Conservation (phyloP, 2,113 vertebrate genomes). For the Gymnogyps californianus region DNA sequence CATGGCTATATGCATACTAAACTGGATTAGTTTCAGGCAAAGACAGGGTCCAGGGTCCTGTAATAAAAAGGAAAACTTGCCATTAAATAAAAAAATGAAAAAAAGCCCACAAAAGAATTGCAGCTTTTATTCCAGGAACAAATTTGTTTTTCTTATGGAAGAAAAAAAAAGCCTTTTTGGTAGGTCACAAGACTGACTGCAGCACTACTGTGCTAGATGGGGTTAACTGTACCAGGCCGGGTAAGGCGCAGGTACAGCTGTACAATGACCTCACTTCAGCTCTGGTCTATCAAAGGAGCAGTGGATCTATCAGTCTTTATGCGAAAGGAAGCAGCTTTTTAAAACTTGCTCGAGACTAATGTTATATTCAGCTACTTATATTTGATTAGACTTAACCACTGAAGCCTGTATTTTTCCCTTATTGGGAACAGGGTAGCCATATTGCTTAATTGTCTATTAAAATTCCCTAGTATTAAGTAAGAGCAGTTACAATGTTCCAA, state of each 20-base stretch:
- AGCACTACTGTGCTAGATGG: not conserved
- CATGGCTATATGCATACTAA: not conserved
- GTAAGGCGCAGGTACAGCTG: not conserved
- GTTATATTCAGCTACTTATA: not conserved
- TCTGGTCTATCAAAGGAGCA: not conserved
- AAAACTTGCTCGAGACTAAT: not conserved
- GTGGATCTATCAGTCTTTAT: not conserved
- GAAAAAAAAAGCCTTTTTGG: not conserved
- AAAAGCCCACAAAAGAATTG: not conserved
- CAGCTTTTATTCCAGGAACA: not conserved
- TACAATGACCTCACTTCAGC: not conserved
- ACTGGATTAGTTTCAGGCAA: not conserved
- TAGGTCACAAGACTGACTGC: not conserved
- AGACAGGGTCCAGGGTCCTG: not conserved
- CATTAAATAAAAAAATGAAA: not conserved
- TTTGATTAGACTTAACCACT: not conserved
- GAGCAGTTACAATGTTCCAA: not conserved
- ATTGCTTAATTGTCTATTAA: not conserved
- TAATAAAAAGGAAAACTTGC: not conserved
- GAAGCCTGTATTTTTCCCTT: not conserved
- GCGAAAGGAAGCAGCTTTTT: not conserved
- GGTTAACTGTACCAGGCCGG: not conserved
- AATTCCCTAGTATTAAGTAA: not conserved
- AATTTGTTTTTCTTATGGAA: not conserved
- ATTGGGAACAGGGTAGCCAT: fast-evolving